Conservation (phyloP, 2,888 invertebrate genomes). For the Xanthia icteritia region DNA sequence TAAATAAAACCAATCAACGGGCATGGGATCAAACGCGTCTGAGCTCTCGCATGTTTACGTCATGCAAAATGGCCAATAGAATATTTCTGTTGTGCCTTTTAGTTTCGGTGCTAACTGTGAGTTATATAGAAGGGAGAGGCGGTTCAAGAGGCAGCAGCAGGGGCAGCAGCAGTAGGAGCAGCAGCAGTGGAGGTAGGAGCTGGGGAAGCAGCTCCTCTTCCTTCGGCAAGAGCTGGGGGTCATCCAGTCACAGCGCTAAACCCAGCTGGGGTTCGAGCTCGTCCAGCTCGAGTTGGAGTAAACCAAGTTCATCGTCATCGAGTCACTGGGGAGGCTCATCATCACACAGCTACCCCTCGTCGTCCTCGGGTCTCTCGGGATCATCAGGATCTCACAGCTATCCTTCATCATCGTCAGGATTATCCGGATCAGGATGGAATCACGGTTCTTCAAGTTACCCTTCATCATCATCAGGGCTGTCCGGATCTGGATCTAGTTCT, state of each 20-base stretch:
- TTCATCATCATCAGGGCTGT: constrained; percentile 34
- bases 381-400: constrained; percentile 41
- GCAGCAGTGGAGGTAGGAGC: constrained; percentile 55
- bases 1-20: constrained; percentile 68
- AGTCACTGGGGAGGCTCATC: constrained; percentile 52
- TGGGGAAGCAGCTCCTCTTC: constrained; percentile 55
- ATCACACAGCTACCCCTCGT: constrained; percentile 42
- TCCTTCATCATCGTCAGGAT: constrained; percentile 51
- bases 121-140: constrained; percentile 73
- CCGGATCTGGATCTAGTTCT: constrained; percentile 32
- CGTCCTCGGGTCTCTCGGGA: constrained; percentile 38
- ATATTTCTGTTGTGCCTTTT: constrained; percentile 79
- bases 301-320: constrained; percentile 57
- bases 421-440: constrained; percentile 29
- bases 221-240: constrained; percentile 62
- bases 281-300: constrained; percentile 37
- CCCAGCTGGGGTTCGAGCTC: constrained; percentile 17
- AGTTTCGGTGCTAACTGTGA: constrained; percentile 72
- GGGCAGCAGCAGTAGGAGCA: constrained; percentile 61
- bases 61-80: constrained; percentile 79
- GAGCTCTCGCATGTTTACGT: constrained; percentile 64
- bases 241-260: constrained; percentile 41
- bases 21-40: constrained; percentile 65
- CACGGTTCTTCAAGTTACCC: constrained; percentile 31
- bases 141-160: constrained; percentile 66